These are phyloP conservation scores for Prunella fulvescens DNA, from an alignment of 2,113 vertebrate species.

Conservation along the genomic window DNA sequence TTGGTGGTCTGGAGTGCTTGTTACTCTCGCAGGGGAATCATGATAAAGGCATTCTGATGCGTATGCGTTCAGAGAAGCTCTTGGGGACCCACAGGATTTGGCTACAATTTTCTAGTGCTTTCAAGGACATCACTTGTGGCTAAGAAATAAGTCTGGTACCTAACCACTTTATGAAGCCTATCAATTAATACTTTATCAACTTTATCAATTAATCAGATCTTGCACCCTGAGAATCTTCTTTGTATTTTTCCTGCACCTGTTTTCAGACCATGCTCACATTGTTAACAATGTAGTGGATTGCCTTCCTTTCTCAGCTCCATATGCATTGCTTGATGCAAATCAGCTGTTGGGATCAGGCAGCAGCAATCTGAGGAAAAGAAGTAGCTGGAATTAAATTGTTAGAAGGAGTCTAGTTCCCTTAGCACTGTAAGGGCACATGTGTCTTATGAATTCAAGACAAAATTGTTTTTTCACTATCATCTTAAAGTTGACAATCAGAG, in stretches of 20 bases:
- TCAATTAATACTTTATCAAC: no score
- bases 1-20: neutral
- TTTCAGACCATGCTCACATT: neutral
- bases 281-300: neutral
- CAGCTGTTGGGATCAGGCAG: neutral
- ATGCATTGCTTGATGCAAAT: neutral
- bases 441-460: neutral
- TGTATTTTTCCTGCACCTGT: neutral
- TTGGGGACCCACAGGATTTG: neutral
- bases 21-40: neutral
- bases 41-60: neutral
- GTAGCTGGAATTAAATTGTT: neutral
- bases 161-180: neutral
- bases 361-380: neutral
- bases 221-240: neutral
- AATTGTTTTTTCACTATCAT: neutral
- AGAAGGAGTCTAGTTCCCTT: neutral
- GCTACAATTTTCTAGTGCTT: neutral
- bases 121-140: neutral
- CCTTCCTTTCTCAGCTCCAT: neutral
- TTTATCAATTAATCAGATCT: neutral
- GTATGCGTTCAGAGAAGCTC: neutral
- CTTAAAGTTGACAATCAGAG: neutral
- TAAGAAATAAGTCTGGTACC: neutral
- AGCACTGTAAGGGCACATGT: neutral